Conservation (phyloP, 1,140 invertebrate genomes). For the Ceratitis capitata region DNA sequence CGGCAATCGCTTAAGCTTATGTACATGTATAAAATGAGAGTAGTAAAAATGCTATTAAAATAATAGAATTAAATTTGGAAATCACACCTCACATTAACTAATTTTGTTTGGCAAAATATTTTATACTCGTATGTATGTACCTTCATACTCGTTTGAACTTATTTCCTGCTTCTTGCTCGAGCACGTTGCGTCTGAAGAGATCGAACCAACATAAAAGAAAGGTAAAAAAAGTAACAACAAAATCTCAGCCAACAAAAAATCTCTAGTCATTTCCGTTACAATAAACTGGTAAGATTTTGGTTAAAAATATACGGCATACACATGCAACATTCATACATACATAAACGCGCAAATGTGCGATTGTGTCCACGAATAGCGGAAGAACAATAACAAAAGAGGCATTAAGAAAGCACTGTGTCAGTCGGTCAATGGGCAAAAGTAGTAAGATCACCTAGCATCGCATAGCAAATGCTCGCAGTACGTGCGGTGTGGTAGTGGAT, state of each 20-base stretch:
- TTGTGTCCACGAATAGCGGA: neutral
- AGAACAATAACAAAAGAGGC: neutral
- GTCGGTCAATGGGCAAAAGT: slow-evolving; percentile 27
- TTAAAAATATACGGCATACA: neutral
- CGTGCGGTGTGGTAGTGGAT: neutral
- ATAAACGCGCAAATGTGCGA: neutral
- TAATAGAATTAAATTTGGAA: no score
- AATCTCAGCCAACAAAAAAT: neutral
- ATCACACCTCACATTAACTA: no score
- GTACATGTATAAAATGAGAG: no score
- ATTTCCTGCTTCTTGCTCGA: neutral
- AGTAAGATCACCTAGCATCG: slow-evolving; percentile 12
- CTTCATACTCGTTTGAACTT: neutral
- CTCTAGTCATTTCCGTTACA: neutral
- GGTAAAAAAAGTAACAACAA: neutral
- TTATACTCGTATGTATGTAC: no score
- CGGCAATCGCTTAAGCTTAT: no score
- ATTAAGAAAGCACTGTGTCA: slow-evolving; percentile 25
- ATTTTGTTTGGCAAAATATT: no score
- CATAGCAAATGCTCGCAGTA: no score
- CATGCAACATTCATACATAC: neutral
- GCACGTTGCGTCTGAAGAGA: neutral
- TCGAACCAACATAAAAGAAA: neutral
- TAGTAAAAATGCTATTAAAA: no score
- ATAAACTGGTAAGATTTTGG: slow-evolving; percentile 5